Conservation (phyloP, 37 sponge, comb jelly and placozoan species). For the Chondrosia reniformis region DNA sequence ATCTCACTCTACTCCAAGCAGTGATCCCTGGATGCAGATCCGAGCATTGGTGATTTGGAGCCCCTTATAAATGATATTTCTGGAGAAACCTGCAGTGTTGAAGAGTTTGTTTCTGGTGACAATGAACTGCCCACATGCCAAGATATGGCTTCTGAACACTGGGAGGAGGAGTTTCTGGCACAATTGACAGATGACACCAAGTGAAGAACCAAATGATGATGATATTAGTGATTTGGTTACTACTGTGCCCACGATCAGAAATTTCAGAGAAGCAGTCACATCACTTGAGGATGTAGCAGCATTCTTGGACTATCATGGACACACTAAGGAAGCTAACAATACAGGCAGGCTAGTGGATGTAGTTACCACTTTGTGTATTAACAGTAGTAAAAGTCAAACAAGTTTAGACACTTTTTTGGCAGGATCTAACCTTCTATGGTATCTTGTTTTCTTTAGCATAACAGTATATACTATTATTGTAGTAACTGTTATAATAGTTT, state of each 20-base stretch:
- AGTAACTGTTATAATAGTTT: neutral
- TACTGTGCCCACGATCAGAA: neutral
- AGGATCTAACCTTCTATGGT: neutral
- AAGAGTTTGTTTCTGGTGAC: conserved; percentile 17
- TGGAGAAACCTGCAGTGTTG: conserved; percentile 7
- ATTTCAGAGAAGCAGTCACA: neutral
- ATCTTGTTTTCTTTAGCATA: neutral
- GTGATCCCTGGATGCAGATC: conserved; percentile 29
- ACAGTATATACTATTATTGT: conserved; percentile 1
- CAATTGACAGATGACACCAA: neutral
- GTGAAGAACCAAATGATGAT: conserved; percentile 9
- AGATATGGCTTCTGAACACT: conserved; percentile 15
- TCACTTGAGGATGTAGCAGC: conserved; percentile 7
- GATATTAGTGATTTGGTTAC: neutral
- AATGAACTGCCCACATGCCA: conserved; percentile 19
- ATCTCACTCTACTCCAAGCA: neutral
- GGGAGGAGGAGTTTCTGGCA: conserved; percentile 25
- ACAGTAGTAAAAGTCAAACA: conserved; percentile 1
- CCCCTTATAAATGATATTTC: conserved; percentile 2
- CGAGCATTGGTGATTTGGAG: neutral
- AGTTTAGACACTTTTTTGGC: neutral
- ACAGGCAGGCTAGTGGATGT: conserved; percentile 4
- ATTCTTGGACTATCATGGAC: conserved; percentile 3
- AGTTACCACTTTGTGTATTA: conserved; percentile 10
- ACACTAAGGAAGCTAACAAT: conserved; percentile 6